Percentiles rank a stretch among this genome's conserved stretches.
Evolutionary conservation across 2,797 vertebrate species (phyloP).

Genomic region (Xerus rutilus): DNA sequence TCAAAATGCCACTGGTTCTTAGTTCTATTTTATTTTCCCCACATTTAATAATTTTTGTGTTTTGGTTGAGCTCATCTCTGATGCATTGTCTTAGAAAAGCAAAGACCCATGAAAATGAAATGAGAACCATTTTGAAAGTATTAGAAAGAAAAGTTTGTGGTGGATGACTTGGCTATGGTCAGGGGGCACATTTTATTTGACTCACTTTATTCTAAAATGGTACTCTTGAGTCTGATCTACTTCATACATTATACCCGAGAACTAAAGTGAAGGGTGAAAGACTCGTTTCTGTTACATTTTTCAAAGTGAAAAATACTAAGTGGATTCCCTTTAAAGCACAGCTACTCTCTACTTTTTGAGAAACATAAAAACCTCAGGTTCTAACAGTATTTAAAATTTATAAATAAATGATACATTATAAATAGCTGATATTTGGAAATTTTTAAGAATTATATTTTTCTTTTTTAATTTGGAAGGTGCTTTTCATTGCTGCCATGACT

Average conservation of each 20-base stretch:
- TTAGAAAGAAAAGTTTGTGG: neutral
- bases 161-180: neutral
- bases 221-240: neutral
- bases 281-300: neutral
- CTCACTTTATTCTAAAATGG: neutral
- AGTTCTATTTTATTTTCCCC: neutral
- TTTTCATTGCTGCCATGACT: neutral
- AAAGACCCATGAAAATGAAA: neutral
- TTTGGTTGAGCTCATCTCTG: neutral
- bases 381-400: neutral
- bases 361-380: constrained; percentile 39
- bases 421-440: neutral
- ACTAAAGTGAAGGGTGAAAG: neutral
- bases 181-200: neutral
- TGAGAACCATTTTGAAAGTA: neutral
- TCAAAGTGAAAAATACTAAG: constrained; percentile 21
- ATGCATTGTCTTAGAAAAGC: neutral
- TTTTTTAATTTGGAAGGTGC: neutral
- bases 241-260: neutral
- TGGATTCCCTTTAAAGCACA: neutral
- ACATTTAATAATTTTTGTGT: neutral
- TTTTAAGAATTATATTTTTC: neutral
- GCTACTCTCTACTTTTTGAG: neutral
- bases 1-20: neutral
- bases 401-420: neutral